Percentiles rank a stretch among this genome's conserved stretches.
These are phyloP conservation scores for Dryococelus australis DNA, from an alignment of 2,888 invertebrate species.

Conservation along the genomic window DNA sequence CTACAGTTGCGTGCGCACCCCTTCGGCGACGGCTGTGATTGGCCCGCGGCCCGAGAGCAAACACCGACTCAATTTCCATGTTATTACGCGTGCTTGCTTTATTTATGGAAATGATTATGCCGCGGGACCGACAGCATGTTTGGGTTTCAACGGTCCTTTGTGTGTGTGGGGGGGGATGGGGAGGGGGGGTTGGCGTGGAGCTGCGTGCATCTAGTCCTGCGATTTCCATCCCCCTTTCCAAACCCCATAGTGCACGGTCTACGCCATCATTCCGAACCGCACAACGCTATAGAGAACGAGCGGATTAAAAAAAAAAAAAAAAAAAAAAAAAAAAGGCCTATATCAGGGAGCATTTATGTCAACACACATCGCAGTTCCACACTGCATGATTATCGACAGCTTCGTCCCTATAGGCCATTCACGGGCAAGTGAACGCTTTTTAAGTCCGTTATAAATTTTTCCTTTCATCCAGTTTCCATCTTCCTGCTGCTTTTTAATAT, in stretches of 20 bases:
- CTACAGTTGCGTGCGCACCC: neutral
- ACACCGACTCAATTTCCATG: conserved; percentile 11
- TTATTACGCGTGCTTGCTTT: conserved; percentile 3
- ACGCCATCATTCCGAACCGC: neutral
- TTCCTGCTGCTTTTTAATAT: no score
- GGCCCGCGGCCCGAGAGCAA: neutral
- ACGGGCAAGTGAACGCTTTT: no score
- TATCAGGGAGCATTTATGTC: no score
- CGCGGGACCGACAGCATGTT: neutral
- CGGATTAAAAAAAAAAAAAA: no score
- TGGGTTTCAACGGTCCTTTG: neutral
- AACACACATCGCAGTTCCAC: no score
- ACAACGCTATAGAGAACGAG: neutral
- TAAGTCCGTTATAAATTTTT: no score
- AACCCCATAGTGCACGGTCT: neutral
- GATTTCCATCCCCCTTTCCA: neutral
- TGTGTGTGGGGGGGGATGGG: no score
- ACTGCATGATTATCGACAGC: no score
- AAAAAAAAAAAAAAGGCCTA: no score
- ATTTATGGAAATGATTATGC: conserved; percentile 16
- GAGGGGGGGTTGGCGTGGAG: no score
- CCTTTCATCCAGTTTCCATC: no score
- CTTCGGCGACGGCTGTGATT: neutral
- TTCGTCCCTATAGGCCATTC: no score
- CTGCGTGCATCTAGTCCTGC: neutral